Percentiles rank a stretch among this genome's conserved stretches.
These are phyloP conservation scores for Gymnopithys bicolor DNA, from an alignment of 2,797 vertebrate genomes.

Conservation along the genomic window DNA sequence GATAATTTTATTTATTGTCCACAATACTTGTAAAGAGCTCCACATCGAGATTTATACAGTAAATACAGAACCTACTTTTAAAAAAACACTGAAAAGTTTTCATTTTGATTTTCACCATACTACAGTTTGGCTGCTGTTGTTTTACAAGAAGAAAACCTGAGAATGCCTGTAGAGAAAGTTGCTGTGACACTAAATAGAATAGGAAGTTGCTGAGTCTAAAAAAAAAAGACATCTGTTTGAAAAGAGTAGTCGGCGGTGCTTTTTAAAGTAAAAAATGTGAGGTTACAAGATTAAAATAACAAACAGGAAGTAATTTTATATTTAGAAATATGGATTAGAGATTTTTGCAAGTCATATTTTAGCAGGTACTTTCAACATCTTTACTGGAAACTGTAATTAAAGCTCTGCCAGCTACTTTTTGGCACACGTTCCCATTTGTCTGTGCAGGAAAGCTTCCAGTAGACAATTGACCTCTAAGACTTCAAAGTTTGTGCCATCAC, in stretches of 20 bases:
- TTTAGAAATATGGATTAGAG: constrained; percentile 72
- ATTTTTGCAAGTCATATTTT: constrained; percentile 52
- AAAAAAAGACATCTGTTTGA: neutral
- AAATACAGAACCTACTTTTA: neutral
- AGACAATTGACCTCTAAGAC: neutral
- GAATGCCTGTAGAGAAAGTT: neutral
- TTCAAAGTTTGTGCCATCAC: neutral
- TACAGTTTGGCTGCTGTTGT: neutral
- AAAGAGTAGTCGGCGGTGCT: neutral
- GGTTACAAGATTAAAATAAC: constrained; percentile 68
- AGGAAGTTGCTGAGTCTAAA: neutral
- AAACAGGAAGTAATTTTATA: constrained; percentile 68
- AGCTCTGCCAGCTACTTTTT: constrained; percentile 16
- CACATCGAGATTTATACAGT: neutral
- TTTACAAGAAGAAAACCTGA: constrained; percentile 27
- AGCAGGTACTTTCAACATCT: constrained; percentile 55
- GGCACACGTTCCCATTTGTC: neutral
- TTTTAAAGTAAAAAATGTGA: constrained; percentile 66
- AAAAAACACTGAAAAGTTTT: neutral
- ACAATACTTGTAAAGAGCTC: neutral
- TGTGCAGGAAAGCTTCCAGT: neutral
- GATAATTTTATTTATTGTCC: neutral
- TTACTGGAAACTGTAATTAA: constrained; percentile 69
- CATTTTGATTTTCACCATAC: neutral
- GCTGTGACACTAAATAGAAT: constrained; percentile 15